Evolutionary conservation across 2,797 vertebrate genomes (phyloP).

Genomic region (Triplophysa yarkandensis): DNA sequence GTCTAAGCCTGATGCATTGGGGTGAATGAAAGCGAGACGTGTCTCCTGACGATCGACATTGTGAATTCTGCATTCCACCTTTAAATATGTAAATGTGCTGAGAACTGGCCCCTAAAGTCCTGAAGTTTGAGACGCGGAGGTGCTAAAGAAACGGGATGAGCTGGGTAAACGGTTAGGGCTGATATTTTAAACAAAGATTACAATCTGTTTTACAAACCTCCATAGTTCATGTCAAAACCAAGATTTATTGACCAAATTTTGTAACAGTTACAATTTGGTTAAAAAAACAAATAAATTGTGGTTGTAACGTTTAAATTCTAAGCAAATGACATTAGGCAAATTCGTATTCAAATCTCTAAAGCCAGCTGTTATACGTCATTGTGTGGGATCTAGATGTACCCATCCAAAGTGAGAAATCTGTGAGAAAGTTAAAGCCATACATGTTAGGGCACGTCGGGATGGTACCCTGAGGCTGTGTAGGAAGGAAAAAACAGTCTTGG

Average conservation of each 20-base stretch:
- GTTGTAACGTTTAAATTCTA: neutral
- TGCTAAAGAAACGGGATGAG: slow-evolving; percentile 24
- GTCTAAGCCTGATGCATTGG: slow-evolving; percentile 14
- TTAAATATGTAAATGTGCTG: slow-evolving; percentile 44
- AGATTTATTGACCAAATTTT: neutral
- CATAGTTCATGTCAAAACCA: neutral
- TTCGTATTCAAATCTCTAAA: neutral
- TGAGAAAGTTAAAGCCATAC: slow-evolving; percentile 4
- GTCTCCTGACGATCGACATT: slow-evolving; percentile 42
- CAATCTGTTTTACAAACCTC: neutral
- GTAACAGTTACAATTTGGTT: neutral
- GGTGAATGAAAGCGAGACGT: slow-evolving; percentile 13
- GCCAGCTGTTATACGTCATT: neutral
- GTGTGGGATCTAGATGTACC: neutral
- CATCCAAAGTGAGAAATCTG: slow-evolving; percentile 14
- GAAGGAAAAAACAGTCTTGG: neutral
- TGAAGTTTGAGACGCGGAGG: slow-evolving; percentile 42
- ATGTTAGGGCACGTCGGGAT: slow-evolving; percentile 5
- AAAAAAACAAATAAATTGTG: neutral
- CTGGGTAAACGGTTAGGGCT: neutral
- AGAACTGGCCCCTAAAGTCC: slow-evolving; percentile 28
- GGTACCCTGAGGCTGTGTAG: neutral
- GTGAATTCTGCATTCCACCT: slow-evolving; percentile 25
- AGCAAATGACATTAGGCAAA: neutral
- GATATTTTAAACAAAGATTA: neutral